These are phyloP conservation scores for Pseudococcus viburni DNA, from an alignment of 2,888 invertebrate species.

Conservation along the genomic window DNA sequence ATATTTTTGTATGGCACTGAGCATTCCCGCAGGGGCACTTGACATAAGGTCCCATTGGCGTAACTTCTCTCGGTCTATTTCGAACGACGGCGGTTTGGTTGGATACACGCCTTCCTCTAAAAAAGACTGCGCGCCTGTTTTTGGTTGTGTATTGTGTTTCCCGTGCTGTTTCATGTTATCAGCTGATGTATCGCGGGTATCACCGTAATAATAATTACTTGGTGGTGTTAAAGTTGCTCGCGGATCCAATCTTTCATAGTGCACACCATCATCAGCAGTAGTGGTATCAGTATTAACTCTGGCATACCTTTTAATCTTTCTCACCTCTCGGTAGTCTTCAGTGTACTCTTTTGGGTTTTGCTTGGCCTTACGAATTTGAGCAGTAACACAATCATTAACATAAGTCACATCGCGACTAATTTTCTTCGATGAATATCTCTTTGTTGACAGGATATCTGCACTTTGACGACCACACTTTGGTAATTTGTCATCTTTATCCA, in stretches of 20 bases:
- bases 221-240: slow-evolving; percentile 75
- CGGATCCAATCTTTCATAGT: slow-evolving; percentile 75
- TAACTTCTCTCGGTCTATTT: slow-evolving; percentile 86
- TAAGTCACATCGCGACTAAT: slow-evolving; percentile 83
- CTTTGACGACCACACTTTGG: slow-evolving; percentile 68
- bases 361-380: slow-evolving; percentile 61
- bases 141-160: slow-evolving; percentile 66
- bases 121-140: slow-evolving; percentile 70
- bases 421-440: slow-evolving; percentile 70
- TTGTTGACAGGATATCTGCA: slow-evolving; percentile 67
- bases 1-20: slow-evolving; percentile 68
- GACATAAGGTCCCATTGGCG: slow-evolving; percentile 92
- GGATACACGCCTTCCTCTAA: slow-evolving; percentile 74
- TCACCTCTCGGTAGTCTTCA: slow-evolving; percentile 72
- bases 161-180: slow-evolving; percentile 66
- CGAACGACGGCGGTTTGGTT: slow-evolving; percentile 71
- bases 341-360: slow-evolving; percentile 69
- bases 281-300: slow-evolving; percentile 69
- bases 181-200: neutral
- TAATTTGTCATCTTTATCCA: slow-evolving; percentile 73
- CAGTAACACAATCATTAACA: slow-evolving; percentile 77
- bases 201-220: slow-evolving; percentile 63
- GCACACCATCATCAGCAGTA: slow-evolving; percentile 73
- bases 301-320: slow-evolving; percentile 71
- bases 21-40: slow-evolving; percentile 77